Base-by-base conservation (phyloP, 2,113 vertebrate species). In the Oophaga pumilio region DNA sequence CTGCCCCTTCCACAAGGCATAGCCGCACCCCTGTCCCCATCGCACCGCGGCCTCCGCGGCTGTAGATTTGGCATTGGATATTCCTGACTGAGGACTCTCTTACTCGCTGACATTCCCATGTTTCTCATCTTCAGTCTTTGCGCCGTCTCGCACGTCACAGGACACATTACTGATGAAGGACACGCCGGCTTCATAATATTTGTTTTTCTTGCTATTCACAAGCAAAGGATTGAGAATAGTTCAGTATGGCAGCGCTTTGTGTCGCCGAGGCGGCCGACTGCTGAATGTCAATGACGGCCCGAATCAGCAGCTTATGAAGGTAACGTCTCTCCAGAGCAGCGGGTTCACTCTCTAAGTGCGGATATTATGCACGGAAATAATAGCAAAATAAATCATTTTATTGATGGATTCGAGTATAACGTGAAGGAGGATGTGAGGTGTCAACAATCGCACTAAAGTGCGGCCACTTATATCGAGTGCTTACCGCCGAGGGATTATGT, bases 201-300 rank as follows among this genome's bases (percentile, higher is more conserved):
- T 80, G 78, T 80, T 80, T 60, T 80, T 80, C 12, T 52, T 14
- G 3, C 56, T 60, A 60, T 60, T 80, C 17, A 80, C 20, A 80
- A 28, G 22, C 14, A 20, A 60, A 43, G 22, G 56, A 80, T 33
- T 80, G 78, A 80, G 60, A 33, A 52, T 26, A 80, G 78, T 80
- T 60, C 56, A 80, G 60, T 60, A 17, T 60, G 56, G 78, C 26
- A 60, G 49, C 17, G 7, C 17, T 80, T 60, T 20, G 56, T 62
- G 56, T 80, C 28, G 78, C 78, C 33, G 56, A 60, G 78, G 78
- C 78, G n/a, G 78, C 78, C 57, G 56, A 60, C 28, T 62, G 78
- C 78, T 60, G 78, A 80, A 80, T 80, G 33, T 80, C 24, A 80
- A 80, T 80, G 78, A 80, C 78, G 33, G 57, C 43, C 18, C 28